Evolutionary conservation across 53 echinoderm and acorn worm genomes (phyloP), one percentile per base, ranked within the genome.

Genomic region (Antedon mediterranea): DNA sequence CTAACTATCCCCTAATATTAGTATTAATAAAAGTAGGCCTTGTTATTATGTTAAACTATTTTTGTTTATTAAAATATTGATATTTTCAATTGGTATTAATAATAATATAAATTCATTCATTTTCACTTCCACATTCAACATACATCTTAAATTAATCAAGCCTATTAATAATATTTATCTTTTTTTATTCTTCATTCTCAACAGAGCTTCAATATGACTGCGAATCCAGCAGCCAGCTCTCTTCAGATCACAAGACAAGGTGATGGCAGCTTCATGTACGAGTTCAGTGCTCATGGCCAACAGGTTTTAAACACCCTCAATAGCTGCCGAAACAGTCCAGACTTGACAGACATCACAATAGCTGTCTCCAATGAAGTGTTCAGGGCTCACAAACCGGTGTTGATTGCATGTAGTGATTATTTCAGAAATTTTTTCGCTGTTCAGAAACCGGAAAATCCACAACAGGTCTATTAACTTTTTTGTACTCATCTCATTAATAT

Each of bases 371-470:
- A 83, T 20, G 86, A 82, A 33, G 81, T 79, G 41, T 93, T 93
- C 79, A 71, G 80, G 33, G 86, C 88, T 26, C 93, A 93, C 85
- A 84, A 85, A 43, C 88, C 86, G 2, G 86, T 90, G 32, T 77
- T 93, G 43, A 85, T 89, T n/a, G 88, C 90, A 9, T 82, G 90
- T 78, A 93, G 93, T 30, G 80, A 90, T 29, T 93, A 84, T 79
- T 93, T 93, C 88, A 78, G 57, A 18, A 57, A 57, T 26, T 57
- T 57, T 26, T 57, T 57, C 23, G 57, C 57, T 11, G 57, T 57
- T 23, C 57, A 57, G 57, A 57, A 57, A 18, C 57, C 57, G 9
- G 57, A 57, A 18, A 57, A 57, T 18, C 57, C 57, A 57, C 57
- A 57, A 57, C 57, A 57, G 57, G 57, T 57, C 20, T 15, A 1